Conservation (phyloP, 2,888 invertebrate genomes). For the Heliconius ethilla region DNA sequence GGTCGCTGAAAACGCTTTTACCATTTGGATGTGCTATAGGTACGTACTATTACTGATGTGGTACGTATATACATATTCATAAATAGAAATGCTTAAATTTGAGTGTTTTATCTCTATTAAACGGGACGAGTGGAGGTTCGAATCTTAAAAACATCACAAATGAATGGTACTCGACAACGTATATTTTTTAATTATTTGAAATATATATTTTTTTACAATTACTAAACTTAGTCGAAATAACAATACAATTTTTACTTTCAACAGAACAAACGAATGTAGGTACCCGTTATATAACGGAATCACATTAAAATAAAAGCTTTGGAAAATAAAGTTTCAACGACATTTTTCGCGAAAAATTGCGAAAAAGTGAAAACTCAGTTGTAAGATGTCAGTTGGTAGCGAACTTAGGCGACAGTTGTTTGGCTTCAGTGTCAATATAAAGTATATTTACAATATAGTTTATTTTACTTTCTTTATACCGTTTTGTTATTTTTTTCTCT, state of each 20-base stretch:
- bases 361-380: slow-evolving; percentile 6
- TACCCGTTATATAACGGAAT: background rate
- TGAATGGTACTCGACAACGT: no score
- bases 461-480: background rate
- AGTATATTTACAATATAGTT: background rate
- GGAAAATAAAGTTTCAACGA: background rate
- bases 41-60: background rate
- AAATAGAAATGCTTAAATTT: background rate
- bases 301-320: slow-evolving; percentile 1
- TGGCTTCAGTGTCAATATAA: background rate
- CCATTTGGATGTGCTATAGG: background rate
- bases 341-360: background rate
- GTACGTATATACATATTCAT: background rate
- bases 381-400: slow-evolving; percentile 18
- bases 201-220: no score
- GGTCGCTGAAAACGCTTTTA: slow-evolving; percentile 17
- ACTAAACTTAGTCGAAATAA: background rate
- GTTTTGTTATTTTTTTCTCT: no score
- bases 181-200: no score
- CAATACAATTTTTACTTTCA: background rate
- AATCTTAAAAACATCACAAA: background rate
- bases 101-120: background rate
- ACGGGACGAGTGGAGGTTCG: no score
- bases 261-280: background rate
- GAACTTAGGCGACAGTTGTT: background rate